Percentiles rank a stretch among this genome's conserved stretches.
Evolutionary conservation across 2,113 vertebrate genomes (phyloP).

Genomic region (Struthio camelus): DNA sequence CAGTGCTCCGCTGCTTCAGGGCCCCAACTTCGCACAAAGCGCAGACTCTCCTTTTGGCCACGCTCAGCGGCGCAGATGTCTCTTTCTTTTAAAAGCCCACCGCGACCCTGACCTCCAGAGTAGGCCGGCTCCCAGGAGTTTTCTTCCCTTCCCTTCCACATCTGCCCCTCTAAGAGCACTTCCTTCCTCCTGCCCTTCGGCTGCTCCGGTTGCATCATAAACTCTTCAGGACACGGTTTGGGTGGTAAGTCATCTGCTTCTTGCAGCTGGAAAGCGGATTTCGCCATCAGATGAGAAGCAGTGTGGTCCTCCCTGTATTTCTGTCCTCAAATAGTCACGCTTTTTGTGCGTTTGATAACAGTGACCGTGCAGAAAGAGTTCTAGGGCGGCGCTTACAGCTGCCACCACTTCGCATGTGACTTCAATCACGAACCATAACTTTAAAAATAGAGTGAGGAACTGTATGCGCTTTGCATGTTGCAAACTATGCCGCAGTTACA

Average conservation of each 20-base stretch:
- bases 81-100: not conserved
- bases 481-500: no score
- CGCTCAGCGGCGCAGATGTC: no score
- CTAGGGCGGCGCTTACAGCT: no score
- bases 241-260: fast-evolving
- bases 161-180: not conserved
- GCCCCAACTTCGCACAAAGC: fast-evolving
- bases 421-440: no score
- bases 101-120: fast-evolving
- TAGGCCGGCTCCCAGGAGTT: fast-evolving
- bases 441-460: no score
- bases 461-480: no score
- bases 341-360: no score
- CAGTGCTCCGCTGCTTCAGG: fast-evolving
- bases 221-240: fast-evolving
- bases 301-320: fast-evolving
- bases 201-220: fast-evolving
- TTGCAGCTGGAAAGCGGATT: fast-evolving
- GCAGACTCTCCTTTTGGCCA: fast-evolving
- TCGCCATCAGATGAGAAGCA: fast-evolving
- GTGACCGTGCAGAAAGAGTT: fast-evolving
- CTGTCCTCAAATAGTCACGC: fast-evolving
- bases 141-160: no score
- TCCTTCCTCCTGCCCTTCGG: not conserved
- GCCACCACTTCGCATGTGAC: no score